A percentile compares a stretch with the other conserved stretches of the same genome.
phyloP scores from a whole-genome alignment of 1,140 invertebrate species.

The Rhagoletis zephyria region DNA sequence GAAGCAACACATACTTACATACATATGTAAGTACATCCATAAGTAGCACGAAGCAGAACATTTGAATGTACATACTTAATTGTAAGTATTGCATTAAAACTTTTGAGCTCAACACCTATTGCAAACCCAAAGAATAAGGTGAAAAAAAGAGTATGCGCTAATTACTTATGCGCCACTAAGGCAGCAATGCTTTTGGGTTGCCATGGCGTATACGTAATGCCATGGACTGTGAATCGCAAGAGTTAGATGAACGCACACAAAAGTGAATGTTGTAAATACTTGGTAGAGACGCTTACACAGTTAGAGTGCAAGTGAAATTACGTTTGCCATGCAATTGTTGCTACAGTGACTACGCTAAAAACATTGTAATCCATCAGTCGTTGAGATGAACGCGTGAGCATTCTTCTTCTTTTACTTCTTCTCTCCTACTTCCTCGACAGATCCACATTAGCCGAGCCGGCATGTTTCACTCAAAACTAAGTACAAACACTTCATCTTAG shows the following conservation, averaged over 20 bases:
- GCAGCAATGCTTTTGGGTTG: background rate
- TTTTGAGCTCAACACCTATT: slow-evolving; percentile 2
- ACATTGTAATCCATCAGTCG: slow-evolving; percentile 2
- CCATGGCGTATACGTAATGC: slow-evolving; percentile 20
- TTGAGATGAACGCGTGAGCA: background rate
- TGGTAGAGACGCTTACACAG: background rate
- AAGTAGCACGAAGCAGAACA: background rate
- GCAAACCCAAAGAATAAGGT: background rate
- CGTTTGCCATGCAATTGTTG: background rate
- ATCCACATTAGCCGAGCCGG: background rate
- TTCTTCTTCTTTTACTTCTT: background rate
- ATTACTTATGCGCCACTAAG: background rate
- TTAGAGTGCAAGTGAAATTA: too few relatives aligned
- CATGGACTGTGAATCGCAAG: background rate
- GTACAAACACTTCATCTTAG: slow-evolving; percentile 30
- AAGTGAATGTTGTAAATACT: background rate
- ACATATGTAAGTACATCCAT: background rate
- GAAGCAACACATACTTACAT: background rate
- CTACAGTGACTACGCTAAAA: background rate
- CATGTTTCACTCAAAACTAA: slow-evolving; percentile 35
- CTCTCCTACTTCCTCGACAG: background rate
- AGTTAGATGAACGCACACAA: background rate
- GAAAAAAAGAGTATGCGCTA: slow-evolving; percentile 9
- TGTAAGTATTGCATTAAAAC: slow-evolving; percentile 18
- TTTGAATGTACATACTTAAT: background rate